These are phyloP conservation scores for Cepaea nemoralis DNA, from an alignment of 1,140 invertebrate species.

Conservation along the genomic window DNA sequence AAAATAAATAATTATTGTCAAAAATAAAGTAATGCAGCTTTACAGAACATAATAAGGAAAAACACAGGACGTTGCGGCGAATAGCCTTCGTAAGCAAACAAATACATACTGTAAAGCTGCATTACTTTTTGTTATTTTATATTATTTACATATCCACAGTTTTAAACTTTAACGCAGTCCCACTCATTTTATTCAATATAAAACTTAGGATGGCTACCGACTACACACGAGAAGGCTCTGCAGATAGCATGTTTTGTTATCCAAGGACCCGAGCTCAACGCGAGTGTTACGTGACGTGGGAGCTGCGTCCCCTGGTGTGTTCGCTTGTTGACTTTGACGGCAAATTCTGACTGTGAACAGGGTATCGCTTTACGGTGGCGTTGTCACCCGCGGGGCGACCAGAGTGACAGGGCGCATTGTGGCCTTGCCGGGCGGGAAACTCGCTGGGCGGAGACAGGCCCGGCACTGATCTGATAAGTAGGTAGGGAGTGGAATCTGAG, in stretches of 20 bases:
- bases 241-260: constrained; percentile 4
- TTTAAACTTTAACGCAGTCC: too few species aligned
- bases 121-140: too few species aligned
- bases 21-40: too few species aligned
- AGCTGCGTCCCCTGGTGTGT: background rate
- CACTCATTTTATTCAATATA: too few species aligned
- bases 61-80: too few species aligned
- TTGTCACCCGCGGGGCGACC: constrained; percentile 2
- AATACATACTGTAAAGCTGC: too few species aligned
- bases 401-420: constrained; percentile 7
- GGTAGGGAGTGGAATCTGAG: background rate
- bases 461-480: constrained; percentile 11
- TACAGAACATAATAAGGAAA: too few species aligned
- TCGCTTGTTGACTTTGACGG: constrained; percentile 17
- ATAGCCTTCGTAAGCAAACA: too few species aligned
- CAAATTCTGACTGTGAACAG: background rate
- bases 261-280: background rate
- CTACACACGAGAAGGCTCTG: too few species aligned
- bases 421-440: background rate
- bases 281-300: constrained; percentile 6
- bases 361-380: background rate
- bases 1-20: too few species aligned
- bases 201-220: too few species aligned
- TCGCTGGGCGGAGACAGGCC: background rate
- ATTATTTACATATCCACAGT: too few species aligned